Base-by-base conservation (phyloP, 2,888 invertebrate genomes). In the Yponomeuta evonymella region DNA sequence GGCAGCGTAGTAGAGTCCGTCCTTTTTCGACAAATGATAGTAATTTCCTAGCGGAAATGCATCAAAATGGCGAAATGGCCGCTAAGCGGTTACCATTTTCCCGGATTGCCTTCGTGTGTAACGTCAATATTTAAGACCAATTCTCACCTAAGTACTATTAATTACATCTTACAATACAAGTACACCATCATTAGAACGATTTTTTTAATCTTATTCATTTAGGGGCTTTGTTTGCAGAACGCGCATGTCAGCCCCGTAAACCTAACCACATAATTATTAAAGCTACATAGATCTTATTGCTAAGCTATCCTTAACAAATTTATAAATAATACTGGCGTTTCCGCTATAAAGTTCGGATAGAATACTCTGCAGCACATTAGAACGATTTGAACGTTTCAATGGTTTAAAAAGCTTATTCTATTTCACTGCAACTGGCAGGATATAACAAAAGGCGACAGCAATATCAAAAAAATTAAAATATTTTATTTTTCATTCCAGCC, bases 41-140 rank as follows among this genome's bases (percentile, higher is more conserved):
- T 88, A 85, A 91, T 89, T 89, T 88, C 87, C 85, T 83, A 76
- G 77, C 84, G 89, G 90, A 89, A 90, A 89, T 90, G 90, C 90
- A 90, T 89, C 86, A 83, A 86, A 88, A 88, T 87, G 85, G 85
- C 84, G 83, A 86, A 90, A 90, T 89, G 86, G 87, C 83, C 85
- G 87, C 87, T 90, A 89, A 90, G 89, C 85, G 88, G 79, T 80
- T 78, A 78, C 87, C 84, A 89, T 89, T 90, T 85, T 81, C 83
- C 76, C 82, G 82, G 84, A 89, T 89, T 86, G 87, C 85, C 87
- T 83, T 81, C 79, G 82, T 81, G 79, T 86, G 86, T 84, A 83
- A 83, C 84, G 81, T 79, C 79, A 80, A 79, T 79, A 79, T 76
- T 78, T 76, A 76, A 77, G 33, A 58, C 11, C 15, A 43, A n/a